phyloP scores from a whole-genome alignment of 92 coral and sea anemone genomes.

The Parazoanthus swiftii region DNA sequence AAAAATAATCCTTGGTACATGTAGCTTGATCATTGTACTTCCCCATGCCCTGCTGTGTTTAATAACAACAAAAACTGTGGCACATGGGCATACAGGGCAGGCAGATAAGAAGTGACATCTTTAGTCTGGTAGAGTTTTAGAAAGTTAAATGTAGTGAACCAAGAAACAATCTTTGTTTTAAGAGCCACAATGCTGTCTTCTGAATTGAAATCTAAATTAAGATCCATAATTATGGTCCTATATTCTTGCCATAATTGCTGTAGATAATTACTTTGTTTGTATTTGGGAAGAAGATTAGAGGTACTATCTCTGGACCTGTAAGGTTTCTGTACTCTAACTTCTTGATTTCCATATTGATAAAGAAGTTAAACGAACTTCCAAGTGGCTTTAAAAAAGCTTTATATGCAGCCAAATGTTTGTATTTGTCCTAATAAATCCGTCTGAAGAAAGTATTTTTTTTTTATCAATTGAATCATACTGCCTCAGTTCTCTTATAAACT shows the following conservation, averaged over 20 bases:
- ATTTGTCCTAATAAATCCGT: conserved; percentile 48
- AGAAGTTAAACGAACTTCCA: conserved; percentile 57
- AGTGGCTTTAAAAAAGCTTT: conserved; percentile 44
- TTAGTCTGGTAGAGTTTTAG: conserved; percentile 52
- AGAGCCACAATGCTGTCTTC: conserved; percentile 44
- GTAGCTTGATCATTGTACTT: conserved; percentile 56
- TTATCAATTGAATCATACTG: conserved; percentile 42
- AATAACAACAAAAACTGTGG: conserved; percentile 54
- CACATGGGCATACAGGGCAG: conserved; percentile 58
- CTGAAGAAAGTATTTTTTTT: conserved; percentile 35
- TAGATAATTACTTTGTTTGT: conserved; percentile 30
- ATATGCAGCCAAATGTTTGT: conserved; percentile 68
- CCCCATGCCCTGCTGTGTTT: conserved; percentile 63
- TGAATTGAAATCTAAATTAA: conserved; percentile 49
- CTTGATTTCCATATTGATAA: conserved; percentile 48
- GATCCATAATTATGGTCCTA: conserved; percentile 46
- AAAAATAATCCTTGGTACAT: conserved; percentile 45
- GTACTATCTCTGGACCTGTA: conserved; percentile 69
- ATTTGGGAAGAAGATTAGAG: conserved; percentile 52
- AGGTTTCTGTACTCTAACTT: conserved; percentile 57
- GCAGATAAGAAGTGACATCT: conserved; percentile 63
- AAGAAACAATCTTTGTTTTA: conserved; percentile 42
- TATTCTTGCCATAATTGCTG: conserved; percentile 57
- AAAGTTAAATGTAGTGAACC: conserved; percentile 49
- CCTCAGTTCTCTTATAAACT: conserved; percentile 11